A percentile compares a stretch with the other conserved stretches of the same genome.
Conservation (phyloP, 1,140 invertebrate genomes). For the Drosophila neocordata region DNA sequence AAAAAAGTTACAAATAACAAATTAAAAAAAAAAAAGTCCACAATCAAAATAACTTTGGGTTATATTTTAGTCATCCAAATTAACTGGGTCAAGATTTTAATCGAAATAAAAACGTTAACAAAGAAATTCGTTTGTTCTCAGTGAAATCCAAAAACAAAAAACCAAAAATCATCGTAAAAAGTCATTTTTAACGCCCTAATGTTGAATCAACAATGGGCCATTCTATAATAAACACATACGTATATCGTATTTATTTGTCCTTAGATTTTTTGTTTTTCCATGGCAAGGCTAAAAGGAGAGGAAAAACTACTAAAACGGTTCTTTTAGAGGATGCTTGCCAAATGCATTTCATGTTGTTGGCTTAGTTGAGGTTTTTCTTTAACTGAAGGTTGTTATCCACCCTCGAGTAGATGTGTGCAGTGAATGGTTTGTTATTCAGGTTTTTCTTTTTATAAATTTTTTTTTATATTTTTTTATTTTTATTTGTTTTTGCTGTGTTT, state of each 20-base stretch:
- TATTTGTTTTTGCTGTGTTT: neutral
- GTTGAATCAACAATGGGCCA: slow-evolving; percentile 13
- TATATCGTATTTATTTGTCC: slow-evolving; percentile 1
- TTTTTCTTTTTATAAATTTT: neutral
- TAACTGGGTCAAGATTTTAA: slow-evolving; percentile 44
- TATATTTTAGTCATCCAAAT: slow-evolving; percentile 15
- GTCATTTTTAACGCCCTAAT: neutral
- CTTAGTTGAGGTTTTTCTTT: slow-evolving; percentile 20
- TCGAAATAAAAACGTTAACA: slow-evolving; percentile 33
- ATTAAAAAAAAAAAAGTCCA: neutral
- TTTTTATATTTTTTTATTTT: neutral
- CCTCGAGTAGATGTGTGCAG: slow-evolving; percentile 18
- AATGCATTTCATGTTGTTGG: slow-evolving; percentile 13
- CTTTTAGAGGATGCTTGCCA: slow-evolving; percentile 14
- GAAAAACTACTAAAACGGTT: slow-evolving; percentile 2
- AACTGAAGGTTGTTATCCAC: slow-evolving; percentile 8
- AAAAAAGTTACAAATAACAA: neutral
- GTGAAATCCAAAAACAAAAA: neutral
- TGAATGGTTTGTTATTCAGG: slow-evolving; percentile 34
- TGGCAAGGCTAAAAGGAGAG: neutral
- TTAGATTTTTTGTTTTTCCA: neutral
- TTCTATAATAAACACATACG: slow-evolving; percentile 2
- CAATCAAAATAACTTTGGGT: slow-evolving; percentile 12
- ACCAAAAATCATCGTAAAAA: slow-evolving; percentile 21
- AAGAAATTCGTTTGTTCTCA: slow-evolving; percentile 36